Evolutionary conservation across 2,113 vertebrate species (phyloP), one percentile per base, ranked within the genome.

Genomic region (Uria aalge): DNA sequence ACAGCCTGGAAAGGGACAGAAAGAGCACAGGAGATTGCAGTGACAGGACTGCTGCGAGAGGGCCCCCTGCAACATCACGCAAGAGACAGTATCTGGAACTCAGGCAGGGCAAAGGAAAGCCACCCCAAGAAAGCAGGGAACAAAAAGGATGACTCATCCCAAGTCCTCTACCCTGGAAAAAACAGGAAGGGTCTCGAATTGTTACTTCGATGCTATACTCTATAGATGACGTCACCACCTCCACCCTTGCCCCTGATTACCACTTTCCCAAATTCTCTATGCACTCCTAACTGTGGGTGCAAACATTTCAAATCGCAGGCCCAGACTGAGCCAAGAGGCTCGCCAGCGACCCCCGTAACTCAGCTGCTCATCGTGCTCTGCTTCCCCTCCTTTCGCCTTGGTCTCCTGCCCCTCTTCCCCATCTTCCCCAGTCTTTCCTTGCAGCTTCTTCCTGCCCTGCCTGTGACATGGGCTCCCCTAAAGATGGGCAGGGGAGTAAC

Each of bases 1-100:
- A 84, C 99, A 99, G 98, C 99, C 99, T 99, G 98, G 92, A 95
- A 88, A 88, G 87, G 92, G 96, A 94, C 57, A 96, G 92, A 92
- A 74, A 94, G 92, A 95, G 95, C 88, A 95, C 50, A 87, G 95
- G 82, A 96, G 90, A 60, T 57, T 78, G 81, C 38, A 84, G 94
- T 75, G 95, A 95, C 56, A 83, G 72, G 82, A 76, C 45, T 56
- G 80, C 81, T 72, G 55, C 17, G 62, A 67, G 48, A 47, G 64
- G 26, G 40, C 40, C 53, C 40, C 34, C 43, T 26, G 47, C 34
- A 45, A 15, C 84, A 64, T 11, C 81, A 43, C 3, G 4, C 43
- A 47, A n/a, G 82, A 76, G 78, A 79, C 66, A 60, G 66, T 38
- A 83, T 55, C 83, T 62, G 81, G 56, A 57, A 64, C 48, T 85